Conservation (phyloP, 2,888 invertebrate genomes). For the Drosophila lutescens region DNA sequence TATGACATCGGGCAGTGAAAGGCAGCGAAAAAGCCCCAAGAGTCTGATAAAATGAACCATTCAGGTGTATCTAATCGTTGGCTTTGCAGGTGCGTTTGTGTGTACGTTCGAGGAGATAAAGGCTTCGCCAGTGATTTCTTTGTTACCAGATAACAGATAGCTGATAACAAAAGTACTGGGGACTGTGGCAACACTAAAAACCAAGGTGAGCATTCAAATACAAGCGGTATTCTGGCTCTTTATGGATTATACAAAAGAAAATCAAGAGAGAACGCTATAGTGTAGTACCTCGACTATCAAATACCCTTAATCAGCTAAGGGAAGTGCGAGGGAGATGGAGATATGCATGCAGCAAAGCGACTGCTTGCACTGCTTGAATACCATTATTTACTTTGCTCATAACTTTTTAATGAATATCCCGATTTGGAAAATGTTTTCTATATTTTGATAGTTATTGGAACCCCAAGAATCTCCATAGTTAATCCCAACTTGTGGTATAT, state of each 20-base stretch:
- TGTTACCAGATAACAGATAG: conserved; percentile 36
- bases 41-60: conserved; percentile 31
- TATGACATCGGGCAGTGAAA: conserved; percentile 13
- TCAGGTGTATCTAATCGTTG: conserved; percentile 44
- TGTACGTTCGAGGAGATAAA: conserved; percentile 28
- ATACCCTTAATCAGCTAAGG: too few species aligned
- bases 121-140: conserved; percentile 44
- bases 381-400: too few species aligned
- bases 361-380: too few species aligned
- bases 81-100: conserved; percentile 22
- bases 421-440: too few species aligned
- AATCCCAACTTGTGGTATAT: too few species aligned
- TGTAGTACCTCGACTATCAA: too few species aligned
- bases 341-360: too few species aligned
- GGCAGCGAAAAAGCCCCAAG: not conserved
- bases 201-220: not conserved
- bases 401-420: too few species aligned
- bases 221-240: not conserved
- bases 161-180: conserved; percentile 6
- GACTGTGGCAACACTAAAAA: not conserved
- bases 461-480: too few species aligned
- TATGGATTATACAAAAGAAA: not conserved
- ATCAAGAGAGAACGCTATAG: too few species aligned
- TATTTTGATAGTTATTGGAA: too few species aligned
- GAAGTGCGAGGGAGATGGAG: too few species aligned